Percentiles rank a stretch among this genome's conserved stretches.
phyloP scores from a whole-genome alignment of 2,888 invertebrate species.

The Drosophila infuscata region DNA sequence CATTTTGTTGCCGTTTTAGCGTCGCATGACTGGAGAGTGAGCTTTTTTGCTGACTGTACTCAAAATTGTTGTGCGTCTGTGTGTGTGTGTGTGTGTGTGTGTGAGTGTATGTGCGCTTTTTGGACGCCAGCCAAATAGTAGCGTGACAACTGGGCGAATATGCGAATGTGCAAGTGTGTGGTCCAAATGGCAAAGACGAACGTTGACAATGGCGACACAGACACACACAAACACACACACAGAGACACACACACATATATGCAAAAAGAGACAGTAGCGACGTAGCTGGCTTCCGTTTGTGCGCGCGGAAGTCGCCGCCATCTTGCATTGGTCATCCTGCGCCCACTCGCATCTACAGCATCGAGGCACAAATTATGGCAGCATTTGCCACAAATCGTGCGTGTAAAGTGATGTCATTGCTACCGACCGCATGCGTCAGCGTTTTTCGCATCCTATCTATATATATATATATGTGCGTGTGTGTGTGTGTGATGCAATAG shows the following conservation, averaged over 20 bases:
- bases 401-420: constrained; percentile 80
- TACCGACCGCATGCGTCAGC: constrained; percentile 71
- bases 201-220: constrained; percentile 66
- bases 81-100: constrained; percentile 18
- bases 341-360: constrained; percentile 70
- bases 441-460: constrained; percentile 41
- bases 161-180: constrained; percentile 25
- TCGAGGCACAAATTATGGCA: constrained; percentile 76
- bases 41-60: constrained; percentile 78
- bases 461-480: constrained; percentile 44
- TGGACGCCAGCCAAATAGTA: constrained; percentile 66
- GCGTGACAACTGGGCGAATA: constrained; percentile 25
- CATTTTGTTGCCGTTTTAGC: constrained; percentile 6
- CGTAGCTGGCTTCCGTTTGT: constrained; percentile 76
- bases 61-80: constrained; percentile 57
- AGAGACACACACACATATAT: constrained; percentile 5
- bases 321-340: constrained; percentile 80
- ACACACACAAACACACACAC: constrained; percentile 19
- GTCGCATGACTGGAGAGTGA: constrained; percentile 19
- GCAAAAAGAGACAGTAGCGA: constrained; percentile 32
- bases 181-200: constrained; percentile 65
- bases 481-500: constrained; percentile 68
- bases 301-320: constrained; percentile 77
- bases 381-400: constrained; percentile 80
- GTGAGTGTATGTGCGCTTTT: constrained; percentile 55